Evolutionary conservation across 2,888 invertebrate genomes (phyloP), one percentile per base, ranked within the genome.

Genomic region (Taphrorychus bicolor): DNA sequence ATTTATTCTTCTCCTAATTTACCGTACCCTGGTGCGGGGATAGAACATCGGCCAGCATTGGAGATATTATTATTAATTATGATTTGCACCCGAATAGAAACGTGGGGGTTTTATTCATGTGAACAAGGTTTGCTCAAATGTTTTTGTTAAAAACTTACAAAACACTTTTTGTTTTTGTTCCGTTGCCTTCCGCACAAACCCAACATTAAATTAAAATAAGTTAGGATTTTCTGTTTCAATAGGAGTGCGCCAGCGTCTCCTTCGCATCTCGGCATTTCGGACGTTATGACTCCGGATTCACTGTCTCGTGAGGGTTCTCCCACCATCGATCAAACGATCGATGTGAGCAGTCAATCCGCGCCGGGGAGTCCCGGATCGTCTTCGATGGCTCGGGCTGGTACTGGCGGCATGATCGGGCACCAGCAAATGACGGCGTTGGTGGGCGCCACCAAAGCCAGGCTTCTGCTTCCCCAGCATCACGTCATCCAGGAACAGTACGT

Each of bases 211-310:
- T n/a, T n/a, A n/a, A n/a, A n/a, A n/a, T n/a, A n/a, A n/a, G n/a
- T n/a, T n/a, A n/a, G n/a, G n/a, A n/a, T 56, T 9, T 5, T 58
- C 45, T 54, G 21, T 57, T 45, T 3, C 21, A 59, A 9, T 18
- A 94, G 96, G 83, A 95, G 95, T 81, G 97, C 97, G 59, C 97
- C 97, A 41, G 94, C 95, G 66, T 96, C 96, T 41, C 97, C 97
- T 70, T 95, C 93, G 78, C 96, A 97, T 79, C 91, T 95, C 81
- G 92, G 93, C 79, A 90, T 91, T 83, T 90, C 91, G 64, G 94
- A 94, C 74, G 91, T 93, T 82, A 94, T 94, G 70, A 94, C 95
- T 9, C 87, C 87, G 75, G 94, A 94, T 80, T 88, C 87, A 73
- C 83, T 95, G 73, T 97, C 96, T 32, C 87, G 97, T 74, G 97